Evolutionary conservation across 2,113 vertebrate genomes (phyloP).

Genomic region (Illadopsis cleaveri): DNA sequence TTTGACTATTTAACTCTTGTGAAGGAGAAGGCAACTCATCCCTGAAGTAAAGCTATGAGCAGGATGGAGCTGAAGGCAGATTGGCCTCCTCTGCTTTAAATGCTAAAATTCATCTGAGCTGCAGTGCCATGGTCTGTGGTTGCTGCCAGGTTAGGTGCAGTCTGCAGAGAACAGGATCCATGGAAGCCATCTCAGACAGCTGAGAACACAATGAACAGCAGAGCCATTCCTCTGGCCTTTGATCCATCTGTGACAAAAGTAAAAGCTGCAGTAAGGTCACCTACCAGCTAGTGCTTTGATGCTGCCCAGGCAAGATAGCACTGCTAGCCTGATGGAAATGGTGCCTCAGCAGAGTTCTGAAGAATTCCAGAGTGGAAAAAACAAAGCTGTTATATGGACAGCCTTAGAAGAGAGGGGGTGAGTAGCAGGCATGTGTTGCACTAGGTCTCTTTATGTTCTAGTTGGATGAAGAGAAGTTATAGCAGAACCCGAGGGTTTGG

Average conservation of each 20-base stretch:
- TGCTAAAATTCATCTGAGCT: background rate
- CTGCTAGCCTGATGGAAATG: background rate
- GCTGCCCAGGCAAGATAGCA: background rate
- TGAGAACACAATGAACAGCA: fast-evolving
- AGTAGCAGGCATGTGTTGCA: background rate
- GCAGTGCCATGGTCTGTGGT: background rate
- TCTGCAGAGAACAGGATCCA: background rate
- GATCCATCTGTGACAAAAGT: background rate
- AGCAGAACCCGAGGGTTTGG: conserved; percentile 31
- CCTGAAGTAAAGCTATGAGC: background rate
- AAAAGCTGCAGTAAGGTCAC: background rate
- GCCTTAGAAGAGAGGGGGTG: background rate
- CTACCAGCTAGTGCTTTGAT: background rate
- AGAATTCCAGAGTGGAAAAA: background rate
- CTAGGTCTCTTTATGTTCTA: background rate
- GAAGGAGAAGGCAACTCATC: background rate
- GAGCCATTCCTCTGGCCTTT: background rate
- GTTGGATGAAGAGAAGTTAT: conserved; percentile 7
- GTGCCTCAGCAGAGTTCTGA: background rate
- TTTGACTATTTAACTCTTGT: background rate
- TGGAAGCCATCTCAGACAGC: background rate
- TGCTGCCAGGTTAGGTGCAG: background rate
- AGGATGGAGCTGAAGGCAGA: background rate
- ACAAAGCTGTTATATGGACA: background rate
- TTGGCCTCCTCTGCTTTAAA: background rate